phyloP scores from a whole-genome alignment of 2,888 invertebrate genomes.

The Hypsopygia costalis region DNA sequence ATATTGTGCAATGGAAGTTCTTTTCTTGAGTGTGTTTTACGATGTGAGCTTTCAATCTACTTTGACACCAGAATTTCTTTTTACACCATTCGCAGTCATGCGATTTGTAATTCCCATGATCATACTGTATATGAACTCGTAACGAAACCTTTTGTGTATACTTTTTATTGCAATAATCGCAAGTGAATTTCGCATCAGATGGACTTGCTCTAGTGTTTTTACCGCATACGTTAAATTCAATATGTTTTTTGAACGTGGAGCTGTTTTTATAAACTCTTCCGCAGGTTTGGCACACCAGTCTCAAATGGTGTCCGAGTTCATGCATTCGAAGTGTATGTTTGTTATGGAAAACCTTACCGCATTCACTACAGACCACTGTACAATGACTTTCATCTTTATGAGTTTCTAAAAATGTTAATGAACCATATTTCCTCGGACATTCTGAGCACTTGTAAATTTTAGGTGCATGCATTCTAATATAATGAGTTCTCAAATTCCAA shows the following conservation, averaged over 20 bases:
- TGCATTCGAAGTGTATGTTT: slow-evolving; percentile 49
- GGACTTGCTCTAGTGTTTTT: slow-evolving; percentile 44
- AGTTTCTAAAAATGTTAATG: slow-evolving; percentile 31
- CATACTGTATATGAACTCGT: slow-evolving; percentile 62
- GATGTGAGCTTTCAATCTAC: slow-evolving; percentile 58
- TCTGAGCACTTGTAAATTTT: slow-evolving; percentile 43
- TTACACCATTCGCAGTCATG: slow-evolving; percentile 61
- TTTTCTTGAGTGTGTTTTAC: slow-evolving; percentile 64
- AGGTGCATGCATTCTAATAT: slow-evolving; percentile 46
- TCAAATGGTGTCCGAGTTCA: slow-evolving; percentile 43
- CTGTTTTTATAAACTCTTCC: slow-evolving; percentile 58
- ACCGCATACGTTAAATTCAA: slow-evolving; percentile 48
- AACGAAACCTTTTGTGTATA: slow-evolving; percentile 63
- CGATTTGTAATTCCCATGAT: slow-evolving; percentile 60
- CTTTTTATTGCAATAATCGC: slow-evolving; percentile 62
- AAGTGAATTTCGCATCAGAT: slow-evolving; percentile 50
- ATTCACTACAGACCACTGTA: slow-evolving; percentile 44
- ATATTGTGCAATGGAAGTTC: slow-evolving; percentile 49
- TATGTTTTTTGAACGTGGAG: slow-evolving; percentile 51
- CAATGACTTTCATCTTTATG: slow-evolving; percentile 47
- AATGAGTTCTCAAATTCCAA: slow-evolving; percentile 46
- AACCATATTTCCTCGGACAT: slow-evolving; percentile 43
- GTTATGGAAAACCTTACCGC: slow-evolving; percentile 51
- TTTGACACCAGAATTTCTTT: slow-evolving; percentile 62
- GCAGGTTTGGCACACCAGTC: slow-evolving; percentile 52